A percentile compares a stretch with the other conserved stretches of the same genome.
Evolutionary conservation across 2,113 vertebrate genomes (phyloP).

Genomic region (Lucifuga dentata): DNA sequence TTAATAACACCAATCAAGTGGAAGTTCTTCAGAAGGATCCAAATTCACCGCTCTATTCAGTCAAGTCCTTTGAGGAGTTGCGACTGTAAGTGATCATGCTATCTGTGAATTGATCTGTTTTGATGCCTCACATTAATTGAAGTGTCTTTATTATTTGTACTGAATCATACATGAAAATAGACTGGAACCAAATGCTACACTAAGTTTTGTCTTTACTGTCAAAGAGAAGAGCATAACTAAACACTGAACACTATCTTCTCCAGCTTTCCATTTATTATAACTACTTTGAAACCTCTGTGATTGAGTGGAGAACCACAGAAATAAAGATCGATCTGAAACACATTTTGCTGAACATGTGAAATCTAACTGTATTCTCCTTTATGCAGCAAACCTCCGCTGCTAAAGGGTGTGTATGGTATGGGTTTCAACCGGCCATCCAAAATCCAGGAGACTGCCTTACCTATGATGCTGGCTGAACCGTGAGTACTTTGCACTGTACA

Average conservation of each 20-base stretch:
- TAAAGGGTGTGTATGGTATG: conserved; percentile 95
- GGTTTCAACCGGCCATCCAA: conserved; percentile 98
- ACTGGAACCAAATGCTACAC: too few relatives aligned
- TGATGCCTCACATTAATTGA: not conserved
- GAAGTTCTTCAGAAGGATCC: conserved; percentile 98
- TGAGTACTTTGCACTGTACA: conserved; percentile 77
- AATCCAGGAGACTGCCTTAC: conserved; percentile 96
- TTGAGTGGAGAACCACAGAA: too few relatives aligned
- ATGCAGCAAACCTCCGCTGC: conserved; percentile 91
- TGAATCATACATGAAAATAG: not conserved
- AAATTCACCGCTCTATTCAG: conserved; percentile 94
- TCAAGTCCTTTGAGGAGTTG: conserved; percentile 96
- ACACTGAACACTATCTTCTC: too few relatives aligned
- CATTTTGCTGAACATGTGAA: not conserved
- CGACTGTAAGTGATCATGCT: conserved; percentile 87
- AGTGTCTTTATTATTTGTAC: not conserved
- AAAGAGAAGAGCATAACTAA: too few relatives aligned
- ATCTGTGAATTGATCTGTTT: not conserved
- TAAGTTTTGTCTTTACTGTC: too few relatives aligned
- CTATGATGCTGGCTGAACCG: conserved; percentile 99
- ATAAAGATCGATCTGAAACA: not conserved
- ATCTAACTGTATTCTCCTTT: not conserved
- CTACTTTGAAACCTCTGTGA: too few relatives aligned
- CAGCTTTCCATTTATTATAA: too few relatives aligned
- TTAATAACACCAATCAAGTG: conserved; percentile 94